A percentile compares a stretch with the other conserved stretches of the same genome.
Evolutionary conservation across 2,888 invertebrate species (phyloP).

Genomic region (Caenorhabditis macrosperma): DNA sequence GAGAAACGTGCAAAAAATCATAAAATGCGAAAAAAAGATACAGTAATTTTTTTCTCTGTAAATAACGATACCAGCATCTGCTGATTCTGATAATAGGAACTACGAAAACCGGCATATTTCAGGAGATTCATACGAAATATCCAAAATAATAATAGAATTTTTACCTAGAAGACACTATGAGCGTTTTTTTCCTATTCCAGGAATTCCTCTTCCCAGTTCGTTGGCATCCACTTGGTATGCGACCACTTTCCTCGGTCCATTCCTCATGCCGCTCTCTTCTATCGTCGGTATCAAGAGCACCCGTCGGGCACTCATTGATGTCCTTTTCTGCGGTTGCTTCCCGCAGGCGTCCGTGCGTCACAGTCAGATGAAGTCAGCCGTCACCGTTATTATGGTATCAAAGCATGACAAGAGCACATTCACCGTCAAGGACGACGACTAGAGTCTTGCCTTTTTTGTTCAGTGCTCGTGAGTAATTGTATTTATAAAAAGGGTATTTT

Average conservation of each 20-base stretch:
- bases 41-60: too few relatives aligned
- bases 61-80: too few relatives aligned
- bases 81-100: too few relatives aligned
- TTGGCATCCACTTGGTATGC: constrained; percentile 56
- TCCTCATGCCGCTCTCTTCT: constrained; percentile 52
- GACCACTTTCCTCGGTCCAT: constrained; percentile 53
- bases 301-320: constrained; percentile 22
- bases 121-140: too few relatives aligned
- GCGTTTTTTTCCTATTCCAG: constrained; percentile 11
- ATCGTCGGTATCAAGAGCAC: constrained; percentile 45
- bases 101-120: too few relatives aligned
- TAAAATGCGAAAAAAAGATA: too few relatives aligned
- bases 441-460: constrained; percentile 1
- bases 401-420: constrained; percentile 26
- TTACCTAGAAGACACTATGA: too few relatives aligned
- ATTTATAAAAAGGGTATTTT: constrained; percentile 6
- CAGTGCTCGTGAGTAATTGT: background rate
- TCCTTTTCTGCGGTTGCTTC: constrained; percentile 25
- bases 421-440: constrained; percentile 42
- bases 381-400: constrained; percentile 19
- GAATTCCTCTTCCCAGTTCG: constrained; percentile 37
- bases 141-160: too few relatives aligned
- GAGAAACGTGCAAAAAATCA: too few relatives aligned
- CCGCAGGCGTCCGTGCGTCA: background rate
- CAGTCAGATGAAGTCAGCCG: constrained; percentile 13